These are phyloP conservation scores for Sebastes cheni DNA, from an alignment of 2,797 vertebrate species.

Conservation along the genomic window DNA sequence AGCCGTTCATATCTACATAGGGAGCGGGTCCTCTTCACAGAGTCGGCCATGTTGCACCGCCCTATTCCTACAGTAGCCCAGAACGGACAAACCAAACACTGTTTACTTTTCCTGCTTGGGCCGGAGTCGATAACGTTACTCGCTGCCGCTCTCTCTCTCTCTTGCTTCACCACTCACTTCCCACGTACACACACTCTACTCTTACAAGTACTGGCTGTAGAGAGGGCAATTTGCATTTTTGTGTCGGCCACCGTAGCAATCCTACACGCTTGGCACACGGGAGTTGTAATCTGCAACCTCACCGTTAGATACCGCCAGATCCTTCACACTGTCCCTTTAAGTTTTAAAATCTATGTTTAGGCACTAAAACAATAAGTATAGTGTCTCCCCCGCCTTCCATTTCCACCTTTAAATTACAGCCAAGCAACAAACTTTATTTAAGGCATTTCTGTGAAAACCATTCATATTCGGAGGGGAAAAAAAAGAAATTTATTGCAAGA, in stretches of 20 bases:
- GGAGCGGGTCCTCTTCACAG: background rate
- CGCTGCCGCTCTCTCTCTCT: too few relatives aligned
- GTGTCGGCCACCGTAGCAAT: too few relatives aligned
- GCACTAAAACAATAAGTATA: background rate
- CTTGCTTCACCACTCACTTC: too few relatives aligned
- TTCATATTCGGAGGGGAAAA: background rate
- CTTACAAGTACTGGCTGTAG: too few relatives aligned
- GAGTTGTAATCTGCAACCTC: background rate
- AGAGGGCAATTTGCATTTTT: too few relatives aligned
- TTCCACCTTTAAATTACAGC: background rate
- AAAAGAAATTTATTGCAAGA: conserved; percentile 32
- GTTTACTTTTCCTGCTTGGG: too few relatives aligned
- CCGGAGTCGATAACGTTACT: too few relatives aligned
- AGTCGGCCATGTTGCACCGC: background rate
- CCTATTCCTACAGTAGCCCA: background rate
- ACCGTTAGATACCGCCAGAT: accelerated
- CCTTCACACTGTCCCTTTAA: background rate
- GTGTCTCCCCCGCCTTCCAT: background rate
- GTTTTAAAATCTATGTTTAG: background rate
- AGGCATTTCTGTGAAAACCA: background rate
- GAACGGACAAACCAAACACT: background rate
- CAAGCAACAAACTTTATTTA: background rate
- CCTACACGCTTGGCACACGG: background rate
- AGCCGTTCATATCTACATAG: background rate
- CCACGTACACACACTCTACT: too few relatives aligned